Percentiles rank a stretch among this genome's conserved stretches.
phyloP scores from a whole-genome alignment of 2,888 invertebrate genomes.

The Drosophila meridionalis region DNA sequence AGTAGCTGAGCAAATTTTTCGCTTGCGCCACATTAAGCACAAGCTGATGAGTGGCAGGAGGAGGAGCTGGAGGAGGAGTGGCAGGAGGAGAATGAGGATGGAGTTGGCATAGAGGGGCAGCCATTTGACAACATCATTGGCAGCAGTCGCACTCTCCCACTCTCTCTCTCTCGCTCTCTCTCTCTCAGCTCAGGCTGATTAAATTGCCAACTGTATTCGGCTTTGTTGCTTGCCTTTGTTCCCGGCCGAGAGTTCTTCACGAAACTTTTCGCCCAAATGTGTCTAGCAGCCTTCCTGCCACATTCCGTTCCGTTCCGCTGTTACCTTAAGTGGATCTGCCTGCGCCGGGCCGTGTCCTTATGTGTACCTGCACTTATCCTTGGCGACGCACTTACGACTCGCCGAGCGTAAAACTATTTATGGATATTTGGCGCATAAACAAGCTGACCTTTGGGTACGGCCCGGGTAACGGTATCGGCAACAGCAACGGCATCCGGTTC shows the following conservation, averaged over 20 bases:
- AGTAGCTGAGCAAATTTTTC: slow-evolving; percentile 58
- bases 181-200: slow-evolving; percentile 57
- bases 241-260: slow-evolving; percentile 31
- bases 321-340: slow-evolving; percentile 68
- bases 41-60: slow-evolving; percentile 23
- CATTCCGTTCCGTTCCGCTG: slow-evolving; percentile 31
- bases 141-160: slow-evolving; percentile 41
- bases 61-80: neutral
- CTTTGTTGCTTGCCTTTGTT: slow-evolving; percentile 69
- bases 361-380: slow-evolving; percentile 50
- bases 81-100: slow-evolving; percentile 1
- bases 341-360: slow-evolving; percentile 51
- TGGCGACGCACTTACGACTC: slow-evolving; percentile 56
- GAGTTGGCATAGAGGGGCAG: slow-evolving; percentile 25
- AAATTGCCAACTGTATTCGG: slow-evolving; percentile 65
- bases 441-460: slow-evolving; percentile 67
- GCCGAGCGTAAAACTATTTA: slow-evolving; percentile 74
- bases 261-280: slow-evolving; percentile 66
- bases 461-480: slow-evolving; percentile 18
- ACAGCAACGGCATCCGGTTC: slow-evolving; percentile 6
- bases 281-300: slow-evolving; percentile 61
- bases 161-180: neutral
- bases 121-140: slow-evolving; percentile 76
- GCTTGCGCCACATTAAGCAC: slow-evolving; percentile 76
- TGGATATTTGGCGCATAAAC: slow-evolving; percentile 78